Percentiles rank a stretch among this genome's conserved stretches.
Evolutionary conservation across 2,113 vertebrate species (phyloP).

Genomic region (Collichthys lucidus): DNA sequence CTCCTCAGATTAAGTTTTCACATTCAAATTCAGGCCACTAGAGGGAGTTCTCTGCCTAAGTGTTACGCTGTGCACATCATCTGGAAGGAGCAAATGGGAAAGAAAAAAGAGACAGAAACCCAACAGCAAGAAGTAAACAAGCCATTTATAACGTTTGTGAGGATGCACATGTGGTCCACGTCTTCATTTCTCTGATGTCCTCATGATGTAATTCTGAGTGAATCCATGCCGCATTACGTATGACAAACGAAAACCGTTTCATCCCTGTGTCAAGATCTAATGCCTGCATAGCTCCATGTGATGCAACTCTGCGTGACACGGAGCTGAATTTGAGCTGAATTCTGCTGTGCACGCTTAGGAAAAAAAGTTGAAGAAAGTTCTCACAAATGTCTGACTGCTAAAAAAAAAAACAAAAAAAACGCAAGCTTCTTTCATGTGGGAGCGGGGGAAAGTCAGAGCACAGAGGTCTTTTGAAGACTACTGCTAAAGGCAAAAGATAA

Average conservation of each 20-base stretch:
- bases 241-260: neutral
- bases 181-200: conserved; percentile 2
- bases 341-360: conserved; percentile 17
- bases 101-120: neutral
- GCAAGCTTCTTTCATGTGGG: conserved; percentile 57
- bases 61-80: conserved; percentile 8
- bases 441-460: conserved; percentile 43
- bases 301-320: conserved; percentile 17
- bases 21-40: conserved; percentile 63
- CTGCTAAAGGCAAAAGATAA: conserved; percentile 75
- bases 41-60: conserved; percentile 70
- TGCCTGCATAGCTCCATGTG: neutral
- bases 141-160: conserved; percentile 27
- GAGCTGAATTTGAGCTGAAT: neutral
- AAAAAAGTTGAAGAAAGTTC: conserved; percentile 58
- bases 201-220: conserved; percentile 34
- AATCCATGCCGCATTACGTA: neutral
- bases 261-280: neutral
- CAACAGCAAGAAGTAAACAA: conserved; percentile 42
- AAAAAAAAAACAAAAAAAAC: neutral
- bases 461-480: conserved; percentile 65
- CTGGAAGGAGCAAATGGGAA: conserved; percentile 1
- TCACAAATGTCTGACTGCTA: conserved; percentile 44
- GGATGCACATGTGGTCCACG: conserved; percentile 35
- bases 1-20: neutral